These are phyloP conservation scores for Trachemys scripta DNA, from an alignment of 2,113 vertebrate species.

Conservation along the genomic window DNA sequence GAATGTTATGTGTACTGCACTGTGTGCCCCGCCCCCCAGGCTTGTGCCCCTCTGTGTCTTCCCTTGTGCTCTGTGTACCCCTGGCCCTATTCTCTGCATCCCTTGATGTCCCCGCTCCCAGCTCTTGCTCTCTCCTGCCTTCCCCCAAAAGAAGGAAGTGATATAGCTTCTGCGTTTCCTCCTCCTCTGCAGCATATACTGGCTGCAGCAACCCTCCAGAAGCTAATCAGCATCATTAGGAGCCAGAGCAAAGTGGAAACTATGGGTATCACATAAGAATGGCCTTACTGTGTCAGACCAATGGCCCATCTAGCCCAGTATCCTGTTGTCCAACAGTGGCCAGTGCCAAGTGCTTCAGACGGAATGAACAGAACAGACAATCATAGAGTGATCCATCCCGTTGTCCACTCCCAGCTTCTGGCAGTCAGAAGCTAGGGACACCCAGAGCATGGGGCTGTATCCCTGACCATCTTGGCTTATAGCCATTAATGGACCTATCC, in stretches of 20 bases:
- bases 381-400: not conserved
- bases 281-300: not conserved
- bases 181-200: rapidly evolving
- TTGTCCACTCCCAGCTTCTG: not conserved
- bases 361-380: not conserved
- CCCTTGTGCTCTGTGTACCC: not conserved
- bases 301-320: not conserved
- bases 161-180: not conserved
- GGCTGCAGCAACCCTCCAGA: not conserved
- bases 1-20: not conserved
- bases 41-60: not conserved
- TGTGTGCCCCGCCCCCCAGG: not conserved
- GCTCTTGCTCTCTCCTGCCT: not conserved
- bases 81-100: not conserved
- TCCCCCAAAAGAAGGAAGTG: rapidly evolving
- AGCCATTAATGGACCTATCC: not conserved
- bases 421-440: not conserved
- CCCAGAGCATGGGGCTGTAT: not conserved
- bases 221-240: not conserved
- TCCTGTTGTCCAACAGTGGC: not conserved
- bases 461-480: not conserved
- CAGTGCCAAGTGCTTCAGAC: not conserved
- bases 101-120: not conserved
- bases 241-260: not conserved
- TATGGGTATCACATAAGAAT: not conserved